Evolutionary conservation across 2,797 vertebrate species (phyloP).

Genomic region (Podarcis lilfordi): DNA sequence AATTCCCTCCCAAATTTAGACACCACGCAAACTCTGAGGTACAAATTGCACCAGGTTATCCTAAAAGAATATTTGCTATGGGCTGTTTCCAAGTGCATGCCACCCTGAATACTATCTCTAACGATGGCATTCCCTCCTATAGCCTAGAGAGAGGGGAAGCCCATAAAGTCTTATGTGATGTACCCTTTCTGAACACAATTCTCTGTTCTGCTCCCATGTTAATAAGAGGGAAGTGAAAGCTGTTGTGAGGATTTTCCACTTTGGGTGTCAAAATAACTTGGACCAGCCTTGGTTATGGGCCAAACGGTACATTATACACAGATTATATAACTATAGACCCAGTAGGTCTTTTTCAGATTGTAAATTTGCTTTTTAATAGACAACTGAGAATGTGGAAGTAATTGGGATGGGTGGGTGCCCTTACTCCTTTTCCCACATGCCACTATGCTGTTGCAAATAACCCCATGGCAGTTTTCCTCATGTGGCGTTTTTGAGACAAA

Average conservation of each 20-base stretch:
- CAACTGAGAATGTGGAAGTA: background rate
- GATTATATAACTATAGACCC: background rate
- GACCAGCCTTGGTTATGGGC: background rate
- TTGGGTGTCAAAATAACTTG: background rate
- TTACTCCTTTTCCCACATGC: background rate
- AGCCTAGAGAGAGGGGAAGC: background rate
- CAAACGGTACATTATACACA: background rate
- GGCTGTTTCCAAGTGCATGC: background rate
- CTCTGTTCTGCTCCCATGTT: background rate
- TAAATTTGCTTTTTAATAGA: background rate
- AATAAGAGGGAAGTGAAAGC: background rate
- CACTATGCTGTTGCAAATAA: background rate
- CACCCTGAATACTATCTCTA: background rate
- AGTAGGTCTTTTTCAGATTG: background rate
- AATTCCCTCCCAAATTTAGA: background rate
- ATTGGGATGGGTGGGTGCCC: background rate
- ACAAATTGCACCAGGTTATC: background rate
- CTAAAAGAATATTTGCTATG: background rate
- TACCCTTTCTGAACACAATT: background rate
- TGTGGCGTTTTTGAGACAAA: too few relatives aligned
- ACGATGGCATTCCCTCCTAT: background rate
- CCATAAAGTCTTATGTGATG: background rate
- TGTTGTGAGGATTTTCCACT: background rate
- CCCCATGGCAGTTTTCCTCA: background rate
- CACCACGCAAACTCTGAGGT: background rate